These are phyloP conservation scores for Otolemur crassicaudatus DNA, from an alignment of 2,797 vertebrate genomes.

Conservation along the genomic window DNA sequence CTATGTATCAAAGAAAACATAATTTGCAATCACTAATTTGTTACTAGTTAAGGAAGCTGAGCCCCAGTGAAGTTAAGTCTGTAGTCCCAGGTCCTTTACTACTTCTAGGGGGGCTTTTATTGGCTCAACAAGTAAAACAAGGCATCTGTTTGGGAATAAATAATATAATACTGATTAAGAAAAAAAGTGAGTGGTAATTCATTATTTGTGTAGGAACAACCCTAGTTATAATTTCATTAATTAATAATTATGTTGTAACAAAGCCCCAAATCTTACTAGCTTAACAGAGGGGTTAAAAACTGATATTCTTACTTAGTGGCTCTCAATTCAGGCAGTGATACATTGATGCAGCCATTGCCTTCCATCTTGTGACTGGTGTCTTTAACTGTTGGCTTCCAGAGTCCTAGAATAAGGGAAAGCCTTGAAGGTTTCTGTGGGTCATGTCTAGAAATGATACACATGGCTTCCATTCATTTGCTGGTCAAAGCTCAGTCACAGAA, in stretches of 20 bases:
- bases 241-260: neutral
- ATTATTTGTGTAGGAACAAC: conserved; percentile 13
- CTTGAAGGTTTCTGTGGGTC: neutral
- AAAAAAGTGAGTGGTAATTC: neutral
- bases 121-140: neutral
- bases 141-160: conserved; percentile 31
- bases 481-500: neutral
- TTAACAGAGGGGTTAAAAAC: conserved; percentile 10
- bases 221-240: neutral
- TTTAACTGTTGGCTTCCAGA: neutral
- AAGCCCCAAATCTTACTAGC: neutral
- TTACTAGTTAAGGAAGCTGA: conserved; percentile 26
- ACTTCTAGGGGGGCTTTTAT: neutral
- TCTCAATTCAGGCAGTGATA: neutral
- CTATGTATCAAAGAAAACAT: neutral
- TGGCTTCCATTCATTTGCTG: neutral
- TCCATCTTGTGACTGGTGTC: neutral
- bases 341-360: neutral
- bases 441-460: neutral
- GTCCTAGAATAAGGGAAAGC: neutral
- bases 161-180: neutral
- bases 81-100: neutral
- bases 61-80: neutral
- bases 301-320: neutral
- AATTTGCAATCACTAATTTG: neutral